A percentile compares a stretch with the other conserved stretches of the same genome.
phyloP scores from a whole-genome alignment of 2,888 invertebrate genomes.

The Ectropis crepuscularia region DNA sequence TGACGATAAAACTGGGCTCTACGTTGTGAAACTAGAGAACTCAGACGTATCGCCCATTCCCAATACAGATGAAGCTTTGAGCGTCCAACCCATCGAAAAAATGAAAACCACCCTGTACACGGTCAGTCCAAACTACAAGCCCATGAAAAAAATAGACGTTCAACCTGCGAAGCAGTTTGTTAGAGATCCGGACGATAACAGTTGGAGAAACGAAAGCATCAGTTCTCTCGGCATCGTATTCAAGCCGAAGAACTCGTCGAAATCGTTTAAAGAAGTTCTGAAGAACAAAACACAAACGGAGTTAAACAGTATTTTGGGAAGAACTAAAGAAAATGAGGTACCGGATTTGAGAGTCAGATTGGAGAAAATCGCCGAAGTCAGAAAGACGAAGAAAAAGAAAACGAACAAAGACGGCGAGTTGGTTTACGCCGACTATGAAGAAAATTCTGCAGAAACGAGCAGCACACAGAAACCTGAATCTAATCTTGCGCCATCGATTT shows the following conservation, averaged over 20 bases:
- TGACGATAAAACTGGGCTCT: constrained; percentile 32
- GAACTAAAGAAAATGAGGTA: constrained; percentile 54
- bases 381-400: constrained; percentile 73
- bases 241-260: constrained; percentile 76
- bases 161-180: constrained; percentile 66
- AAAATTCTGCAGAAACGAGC: constrained; percentile 57
- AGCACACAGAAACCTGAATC: constrained; percentile 31
- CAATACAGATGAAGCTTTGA: constrained; percentile 50
- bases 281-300: constrained; percentile 77
- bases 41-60: neutral
- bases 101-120: constrained; percentile 55
- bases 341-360: constrained; percentile 70
- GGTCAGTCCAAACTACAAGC: constrained; percentile 70
- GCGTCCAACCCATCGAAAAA: constrained; percentile 64
- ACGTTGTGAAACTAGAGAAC: constrained; percentile 19
- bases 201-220: constrained; percentile 80
- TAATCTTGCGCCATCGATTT: constrained; percentile 13
- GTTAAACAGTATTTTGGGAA: constrained; percentile 60
- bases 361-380: constrained; percentile 73
- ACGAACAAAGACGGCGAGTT: constrained; percentile 64
- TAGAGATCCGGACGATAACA: constrained; percentile 77
- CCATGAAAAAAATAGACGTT: constrained; percentile 74
- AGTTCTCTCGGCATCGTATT: constrained; percentile 79
- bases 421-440: constrained; percentile 70
- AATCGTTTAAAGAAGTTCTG: constrained; percentile 74